Evolutionary conservation across 23 tunicate genomes (phyloP).

Genomic region (Styela clava): DNA sequence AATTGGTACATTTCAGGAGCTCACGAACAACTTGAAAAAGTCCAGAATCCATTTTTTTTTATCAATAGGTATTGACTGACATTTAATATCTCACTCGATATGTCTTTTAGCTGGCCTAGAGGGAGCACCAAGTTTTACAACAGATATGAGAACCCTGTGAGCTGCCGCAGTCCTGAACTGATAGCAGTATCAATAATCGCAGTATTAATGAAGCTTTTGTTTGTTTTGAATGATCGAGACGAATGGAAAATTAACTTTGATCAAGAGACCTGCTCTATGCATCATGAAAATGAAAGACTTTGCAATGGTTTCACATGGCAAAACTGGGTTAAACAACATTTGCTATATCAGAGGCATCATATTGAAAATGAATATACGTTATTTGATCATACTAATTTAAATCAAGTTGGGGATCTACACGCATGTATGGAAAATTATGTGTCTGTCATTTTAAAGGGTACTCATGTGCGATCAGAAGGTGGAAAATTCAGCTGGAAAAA

Average conservation of each 20-base stretch:
- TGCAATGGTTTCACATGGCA: constrained; percentile 14
- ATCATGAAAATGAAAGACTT: neutral
- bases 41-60: too few relatives aligned
- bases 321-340: constrained; percentile 13
- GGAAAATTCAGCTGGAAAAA: neutral
- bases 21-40: too few relatives aligned
- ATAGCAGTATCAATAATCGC: constrained; percentile 38
- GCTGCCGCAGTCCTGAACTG: constrained; percentile 28
- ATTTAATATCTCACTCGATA: neutral
- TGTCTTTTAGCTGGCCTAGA: neutral
- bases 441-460: constrained; percentile 16
- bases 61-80: too few relatives aligned
- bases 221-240: constrained; percentile 47
- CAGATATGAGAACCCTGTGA: neutral
- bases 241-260: constrained; percentile 42
- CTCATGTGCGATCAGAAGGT: neutral
- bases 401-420: constrained; percentile 1
- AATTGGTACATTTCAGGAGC: too few relatives aligned
- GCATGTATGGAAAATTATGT: constrained; percentile 19
- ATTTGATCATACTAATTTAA: neutral
- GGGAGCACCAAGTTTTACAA: neutral
- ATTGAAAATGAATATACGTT: neutral
- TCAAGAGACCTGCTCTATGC: constrained; percentile 4
- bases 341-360: neutral
- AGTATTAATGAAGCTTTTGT: constrained; percentile 42